Evolutionary conservation across 2,888 invertebrate genomes (phyloP).

Genomic region (Chironomus tentans): DNA sequence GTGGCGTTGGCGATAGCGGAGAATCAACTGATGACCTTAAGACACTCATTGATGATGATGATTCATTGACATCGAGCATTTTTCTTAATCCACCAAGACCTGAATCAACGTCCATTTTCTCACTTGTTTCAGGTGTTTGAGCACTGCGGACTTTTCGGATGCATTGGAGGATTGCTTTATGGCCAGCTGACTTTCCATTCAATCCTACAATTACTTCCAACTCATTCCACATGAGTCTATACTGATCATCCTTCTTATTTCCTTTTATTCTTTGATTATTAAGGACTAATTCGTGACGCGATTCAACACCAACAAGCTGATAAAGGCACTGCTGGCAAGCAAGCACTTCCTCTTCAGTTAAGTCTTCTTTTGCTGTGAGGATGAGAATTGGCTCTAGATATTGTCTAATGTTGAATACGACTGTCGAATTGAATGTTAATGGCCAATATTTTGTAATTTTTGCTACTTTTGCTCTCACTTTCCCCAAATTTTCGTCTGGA

Average conservation of each 20-base stretch:
- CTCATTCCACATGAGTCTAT: conserved; percentile 83
- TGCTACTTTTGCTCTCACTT: conserved; percentile 60
- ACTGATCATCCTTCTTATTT: conserved; percentile 74
- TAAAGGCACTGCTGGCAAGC: conserved; percentile 80
- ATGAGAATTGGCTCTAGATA: conserved; percentile 72
- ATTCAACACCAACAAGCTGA: conserved; percentile 69
- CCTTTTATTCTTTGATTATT: conserved; percentile 36
- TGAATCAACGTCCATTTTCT: conserved; percentile 54
- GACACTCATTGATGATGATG: conserved; percentile 41
- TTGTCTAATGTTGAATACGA: conserved; percentile 78
- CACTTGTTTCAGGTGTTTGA: conserved; percentile 44
- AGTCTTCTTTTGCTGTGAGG: conserved; percentile 68
- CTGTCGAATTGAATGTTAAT: conserved; percentile 77
- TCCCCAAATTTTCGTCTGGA: conserved; percentile 43
- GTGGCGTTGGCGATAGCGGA: conserved; percentile 70
- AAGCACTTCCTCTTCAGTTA: conserved; percentile 77
- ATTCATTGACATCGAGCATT: conserved; percentile 33
- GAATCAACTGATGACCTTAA: conserved; percentile 76
- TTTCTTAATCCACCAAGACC: conserved; percentile 46
- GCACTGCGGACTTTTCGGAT: conserved; percentile 60
- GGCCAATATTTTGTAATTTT: conserved; percentile 81
- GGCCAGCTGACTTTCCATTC: conserved; percentile 68
- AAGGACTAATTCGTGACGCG: conserved; percentile 71
- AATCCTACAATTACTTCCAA: conserved; percentile 72
- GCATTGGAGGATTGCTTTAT: conserved; percentile 67